These are phyloP conservation scores for Meda fulgida DNA, from an alignment of 2,797 vertebrate genomes.

Conservation along the genomic window DNA sequence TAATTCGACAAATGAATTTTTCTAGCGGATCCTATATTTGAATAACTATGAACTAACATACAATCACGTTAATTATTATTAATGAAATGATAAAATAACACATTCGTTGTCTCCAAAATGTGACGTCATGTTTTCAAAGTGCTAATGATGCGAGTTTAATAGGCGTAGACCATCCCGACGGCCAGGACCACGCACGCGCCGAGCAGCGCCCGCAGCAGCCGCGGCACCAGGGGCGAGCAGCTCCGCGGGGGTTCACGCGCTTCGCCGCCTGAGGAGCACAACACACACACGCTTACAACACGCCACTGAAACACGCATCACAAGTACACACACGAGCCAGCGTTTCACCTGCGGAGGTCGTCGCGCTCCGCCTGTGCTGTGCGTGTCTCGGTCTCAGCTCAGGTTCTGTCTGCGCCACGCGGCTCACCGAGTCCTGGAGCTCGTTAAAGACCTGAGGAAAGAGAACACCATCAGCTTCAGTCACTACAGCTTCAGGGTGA, in stretches of 20 bases:
- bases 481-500: neutral
- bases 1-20: neutral
- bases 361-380: conserved; percentile 20
- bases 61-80: too few relatives aligned
- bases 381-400: conserved; percentile 49
- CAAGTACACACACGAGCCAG: neutral
- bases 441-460: conserved; percentile 87
- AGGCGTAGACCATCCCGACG: conserved; percentile 83
- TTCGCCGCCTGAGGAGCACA: conserved; percentile 34
- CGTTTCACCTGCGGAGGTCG: conserved; percentile 51
- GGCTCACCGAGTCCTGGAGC: conserved; percentile 78
- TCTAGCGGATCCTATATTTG: neutral
- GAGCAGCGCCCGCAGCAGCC: conserved; percentile 80
- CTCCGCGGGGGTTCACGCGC: conserved; percentile 40
- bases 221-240: conserved; percentile 51
- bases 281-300: neutral
- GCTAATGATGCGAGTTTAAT: conserved; percentile 55
- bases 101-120: neutral
- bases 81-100: neutral
- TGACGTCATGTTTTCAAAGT: neutral
- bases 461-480: neutral
- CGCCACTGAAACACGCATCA: neutral
- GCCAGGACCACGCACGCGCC: conserved; percentile 81
- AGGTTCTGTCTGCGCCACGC: conserved; percentile 50
- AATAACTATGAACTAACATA: neutral